Conservation (phyloP, 2,888 invertebrate species). For the Dasysyrphus tricinctus region DNA sequence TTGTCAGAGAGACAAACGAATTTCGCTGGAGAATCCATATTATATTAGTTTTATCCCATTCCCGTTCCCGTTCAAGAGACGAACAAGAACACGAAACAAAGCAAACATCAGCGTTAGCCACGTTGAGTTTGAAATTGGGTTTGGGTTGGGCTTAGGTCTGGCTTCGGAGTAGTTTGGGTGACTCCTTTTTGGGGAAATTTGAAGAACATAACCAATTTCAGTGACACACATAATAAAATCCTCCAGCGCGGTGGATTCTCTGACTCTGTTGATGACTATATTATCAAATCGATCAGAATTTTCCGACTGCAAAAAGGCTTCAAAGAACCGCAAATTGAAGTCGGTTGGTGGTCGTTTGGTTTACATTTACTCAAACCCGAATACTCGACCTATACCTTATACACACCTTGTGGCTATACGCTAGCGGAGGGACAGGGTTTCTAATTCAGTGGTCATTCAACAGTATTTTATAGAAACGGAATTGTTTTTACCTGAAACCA, state of each 20-base stretch:
- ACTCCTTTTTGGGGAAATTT: background rate
- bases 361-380: constrained; percentile 1
- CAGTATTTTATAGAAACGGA: constrained; percentile 32
- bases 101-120: background rate
- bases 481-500: constrained; percentile 46
- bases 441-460: constrained; percentile 47
- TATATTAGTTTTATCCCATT: background rate
- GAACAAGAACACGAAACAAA: background rate
- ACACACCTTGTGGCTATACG: background rate
- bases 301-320: constrained; percentile 3
- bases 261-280: constrained; percentile 12
- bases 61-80: background rate
- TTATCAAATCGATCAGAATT: constrained; percentile 43
- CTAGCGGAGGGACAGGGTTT: background rate
- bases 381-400: background rate
- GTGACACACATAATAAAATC: constrained; percentile 36
- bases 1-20: constrained; percentile 30
- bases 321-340: constrained; percentile 57
- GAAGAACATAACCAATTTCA: constrained; percentile 16
- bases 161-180: background rate
- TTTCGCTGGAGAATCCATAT: background rate
- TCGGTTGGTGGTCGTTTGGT: constrained; percentile 39
- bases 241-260: background rate
- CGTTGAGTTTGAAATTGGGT: background rate
- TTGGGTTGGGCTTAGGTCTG: background rate